phyloP scores from a whole-genome alignment of 2,113 vertebrate species.

The Ellobius talpinus region DNA sequence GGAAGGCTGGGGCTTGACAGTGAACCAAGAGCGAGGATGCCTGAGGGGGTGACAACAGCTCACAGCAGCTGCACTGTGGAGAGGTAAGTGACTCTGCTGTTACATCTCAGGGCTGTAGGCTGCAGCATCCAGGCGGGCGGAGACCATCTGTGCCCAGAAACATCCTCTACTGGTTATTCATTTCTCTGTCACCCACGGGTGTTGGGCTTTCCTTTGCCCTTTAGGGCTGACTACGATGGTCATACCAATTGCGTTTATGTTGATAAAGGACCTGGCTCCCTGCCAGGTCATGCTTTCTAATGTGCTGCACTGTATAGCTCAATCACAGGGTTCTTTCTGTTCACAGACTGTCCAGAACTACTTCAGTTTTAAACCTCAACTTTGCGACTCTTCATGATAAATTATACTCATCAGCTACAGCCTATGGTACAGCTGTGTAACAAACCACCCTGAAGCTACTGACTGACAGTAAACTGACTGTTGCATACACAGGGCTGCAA shows the following conservation, averaged over 20 bases:
- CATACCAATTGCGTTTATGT: not conserved
- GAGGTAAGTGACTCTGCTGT: not conserved
- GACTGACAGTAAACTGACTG: not conserved
- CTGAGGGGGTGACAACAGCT: rapidly evolving
- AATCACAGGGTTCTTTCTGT: not conserved
- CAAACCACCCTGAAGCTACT: not conserved
- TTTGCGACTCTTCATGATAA: not conserved
- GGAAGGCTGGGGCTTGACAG: not conserved
- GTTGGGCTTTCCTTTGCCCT: not conserved
- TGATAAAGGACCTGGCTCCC: not conserved
- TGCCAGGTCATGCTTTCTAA: not conserved
- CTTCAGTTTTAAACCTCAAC: not conserved
- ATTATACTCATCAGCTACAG: not conserved
- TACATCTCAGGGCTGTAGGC: not conserved
- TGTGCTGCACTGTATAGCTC: not conserved
- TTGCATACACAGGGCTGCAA: rapidly evolving
- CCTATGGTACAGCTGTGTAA: not conserved
- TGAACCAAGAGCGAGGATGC: rapidly evolving
- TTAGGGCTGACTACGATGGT: not conserved
- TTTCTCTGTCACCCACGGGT: rapidly evolving
- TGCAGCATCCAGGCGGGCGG: not conserved
- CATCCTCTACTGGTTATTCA: not conserved
- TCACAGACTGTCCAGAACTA: not conserved
- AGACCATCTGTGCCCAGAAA: not conserved
- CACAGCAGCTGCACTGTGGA: not conserved